Evolutionary conservation across 1,140 invertebrate genomes (phyloP).

Genomic region (Diuraphis noxia): DNA sequence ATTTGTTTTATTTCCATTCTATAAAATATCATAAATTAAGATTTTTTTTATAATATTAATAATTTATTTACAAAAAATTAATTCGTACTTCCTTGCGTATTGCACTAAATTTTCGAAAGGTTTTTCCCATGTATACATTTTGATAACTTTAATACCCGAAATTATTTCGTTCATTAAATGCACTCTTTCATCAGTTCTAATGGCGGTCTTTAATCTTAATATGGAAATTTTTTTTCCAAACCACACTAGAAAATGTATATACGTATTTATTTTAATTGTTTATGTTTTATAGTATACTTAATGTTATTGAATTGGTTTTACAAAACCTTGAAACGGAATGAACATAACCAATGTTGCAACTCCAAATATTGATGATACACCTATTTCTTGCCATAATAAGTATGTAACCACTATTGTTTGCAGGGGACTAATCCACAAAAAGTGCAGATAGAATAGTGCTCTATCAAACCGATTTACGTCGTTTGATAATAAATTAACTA

Average conservation of each 20-base stretch:
- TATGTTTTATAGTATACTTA: conserved; percentile 1
- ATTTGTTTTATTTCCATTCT: conserved; percentile 68
- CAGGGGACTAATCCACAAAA: conserved; percentile 79
- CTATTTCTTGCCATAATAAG: conserved; percentile 76
- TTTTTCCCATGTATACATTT: conserved; percentile 89
- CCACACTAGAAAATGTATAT: conserved; percentile 67
- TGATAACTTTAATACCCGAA: conserved; percentile 84
- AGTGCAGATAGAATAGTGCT: conserved; percentile 71
- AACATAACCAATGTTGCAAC: conserved; percentile 73
- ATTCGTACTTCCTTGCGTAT: conserved; percentile 62
- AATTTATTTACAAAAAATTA: conserved; percentile 72
- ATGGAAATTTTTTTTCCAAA: conserved; percentile 73
- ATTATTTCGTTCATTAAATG: conserved; percentile 89
- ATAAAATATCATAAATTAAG: background rate
- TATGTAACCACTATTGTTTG: conserved; percentile 76
- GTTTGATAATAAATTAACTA: conserved; percentile 90
- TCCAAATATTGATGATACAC: conserved; percentile 74
- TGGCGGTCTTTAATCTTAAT: conserved; percentile 69
- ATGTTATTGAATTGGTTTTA: too few relatives aligned
- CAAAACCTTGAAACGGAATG: conserved; percentile 78
- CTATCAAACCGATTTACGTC: conserved; percentile 78
- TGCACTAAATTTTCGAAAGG: conserved; percentile 72
- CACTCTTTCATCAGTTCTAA: conserved; percentile 80
- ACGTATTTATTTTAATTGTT: conserved; percentile 81
- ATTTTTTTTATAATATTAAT: conserved; percentile 64